phyloP scores from a whole-genome alignment of 2,888 invertebrate genomes.

The Gymnocheta viridis region DNA sequence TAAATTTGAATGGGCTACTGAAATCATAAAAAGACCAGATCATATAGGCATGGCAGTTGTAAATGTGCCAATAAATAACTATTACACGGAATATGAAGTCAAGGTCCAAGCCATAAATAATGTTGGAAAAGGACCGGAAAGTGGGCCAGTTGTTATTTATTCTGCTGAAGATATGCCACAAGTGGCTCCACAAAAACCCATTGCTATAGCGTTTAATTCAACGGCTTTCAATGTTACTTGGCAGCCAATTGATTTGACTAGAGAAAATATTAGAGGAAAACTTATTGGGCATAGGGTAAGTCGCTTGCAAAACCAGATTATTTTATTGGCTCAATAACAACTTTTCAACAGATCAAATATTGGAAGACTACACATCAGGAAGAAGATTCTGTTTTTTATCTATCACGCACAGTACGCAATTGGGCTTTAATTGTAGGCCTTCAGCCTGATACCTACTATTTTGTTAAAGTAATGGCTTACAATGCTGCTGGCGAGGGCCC shows the following conservation, averaged over 20 bases:
- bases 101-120: constrained; percentile 93
- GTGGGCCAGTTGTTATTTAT: constrained; percentile 88
- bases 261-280: constrained; percentile 93
- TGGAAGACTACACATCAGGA: constrained; percentile 91
- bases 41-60: constrained; percentile 91
- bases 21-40: constrained; percentile 85
- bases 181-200: constrained; percentile 92
- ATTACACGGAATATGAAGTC: constrained; percentile 92
- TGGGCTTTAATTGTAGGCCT: constrained; percentile 96
- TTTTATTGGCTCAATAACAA: not conserved
- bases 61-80: constrained; percentile 87
- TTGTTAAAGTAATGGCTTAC: constrained; percentile 97
- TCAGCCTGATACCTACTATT: constrained; percentile 95
- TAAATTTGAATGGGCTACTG: constrained; percentile 89
- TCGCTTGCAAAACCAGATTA: not conserved
- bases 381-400: constrained; percentile 90
- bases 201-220: constrained; percentile 92
- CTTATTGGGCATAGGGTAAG: constrained; percentile 93
- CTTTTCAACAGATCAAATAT: constrained; percentile 88
- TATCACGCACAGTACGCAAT: constrained; percentile 91
- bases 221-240: constrained; percentile 96
- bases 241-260: constrained; percentile 91
- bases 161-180: constrained; percentile 97
- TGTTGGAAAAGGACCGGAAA: constrained; percentile 91
- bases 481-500: constrained; percentile 98